Evolutionary conservation across 2,888 invertebrate species (phyloP), one percentile per base, ranked within the genome.

Genomic region (Omphaloscelis lunosa): DNA sequence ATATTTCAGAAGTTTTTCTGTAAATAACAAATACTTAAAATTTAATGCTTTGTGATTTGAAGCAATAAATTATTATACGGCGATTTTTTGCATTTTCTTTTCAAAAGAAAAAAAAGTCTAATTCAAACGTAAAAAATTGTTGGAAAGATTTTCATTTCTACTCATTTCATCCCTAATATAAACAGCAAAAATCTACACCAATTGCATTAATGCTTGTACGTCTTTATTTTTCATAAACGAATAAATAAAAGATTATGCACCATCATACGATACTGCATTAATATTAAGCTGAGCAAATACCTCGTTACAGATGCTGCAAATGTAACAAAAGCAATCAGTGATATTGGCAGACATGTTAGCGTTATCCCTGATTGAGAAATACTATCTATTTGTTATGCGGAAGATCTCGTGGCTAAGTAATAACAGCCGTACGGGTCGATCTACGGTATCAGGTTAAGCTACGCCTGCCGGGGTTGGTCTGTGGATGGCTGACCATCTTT

Each of bases 381-480:
- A 68, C 70, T 68, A 75, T 74, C 58, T 73, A 63, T 79, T 82
- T 77, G n/a, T n/a, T n/a, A n/a, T n/a, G n/a, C n/a, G n/a, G 34
- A 34, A 34, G 34, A 34, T 0, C 34, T 34, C 5, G 34, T 34
- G 4, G 34, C 34, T 34, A 34, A 34, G 34, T 4, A 34, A 3
- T 34, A 34, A 34, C 4, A 34, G 34, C 34, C 34, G 34, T 3
- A 34, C 34, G 34, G 34, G 34, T 4, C 4, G 34, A 34, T 34
- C 34, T 5, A n/a, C n/a, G n/a, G n/a, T n/a, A 34, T 34, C 34
- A 34, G 34, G 34, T 34, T 34, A 34, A 34, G 34, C 34, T 34
- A 34, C 34, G 34, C 34, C 5, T 34, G 34, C 34, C 34, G 34
- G 4, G 34, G 34, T 34, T 34, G 34, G 3, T 34, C 34, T 5